Conservation (phyloP, 2,888 invertebrate genomes). For the Acanthosepion lycidas region DNA sequence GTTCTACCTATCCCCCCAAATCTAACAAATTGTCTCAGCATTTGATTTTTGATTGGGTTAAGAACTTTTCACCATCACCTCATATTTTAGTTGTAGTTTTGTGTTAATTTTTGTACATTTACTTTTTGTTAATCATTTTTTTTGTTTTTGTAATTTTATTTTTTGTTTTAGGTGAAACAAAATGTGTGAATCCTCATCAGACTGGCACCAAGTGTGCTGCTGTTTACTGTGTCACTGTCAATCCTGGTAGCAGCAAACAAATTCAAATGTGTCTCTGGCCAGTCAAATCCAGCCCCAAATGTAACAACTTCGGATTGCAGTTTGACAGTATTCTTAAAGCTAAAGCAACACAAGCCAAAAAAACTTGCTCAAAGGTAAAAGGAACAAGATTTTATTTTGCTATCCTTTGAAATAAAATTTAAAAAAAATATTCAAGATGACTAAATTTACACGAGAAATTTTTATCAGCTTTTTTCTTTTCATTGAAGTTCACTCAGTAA, state of each 20-base stretch:
- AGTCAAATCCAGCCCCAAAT: constrained; percentile 49
- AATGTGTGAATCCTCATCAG: constrained; percentile 52
- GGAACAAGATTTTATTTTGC: not conserved
- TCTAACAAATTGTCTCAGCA: too few relatives aligned
- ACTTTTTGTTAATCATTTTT: not conserved
- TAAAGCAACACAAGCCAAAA: constrained; percentile 61
- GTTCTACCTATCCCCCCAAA: too few relatives aligned
- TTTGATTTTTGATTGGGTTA: too few relatives aligned
- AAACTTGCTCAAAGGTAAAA: constrained; percentile 62
- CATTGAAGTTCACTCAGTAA: too few relatives aligned
- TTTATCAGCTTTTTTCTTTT: too few relatives aligned
- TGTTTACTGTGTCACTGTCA: constrained; percentile 57
- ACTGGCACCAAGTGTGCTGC: constrained; percentile 68
- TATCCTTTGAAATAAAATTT: not conserved
- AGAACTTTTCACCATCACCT: too few relatives aligned
- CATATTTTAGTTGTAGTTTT: too few relatives aligned
- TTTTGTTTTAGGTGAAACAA: constrained; percentile 52
- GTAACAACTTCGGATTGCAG: constrained; percentile 52
- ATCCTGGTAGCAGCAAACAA: constrained; percentile 53
- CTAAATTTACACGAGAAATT: too few relatives aligned
- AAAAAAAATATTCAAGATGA: too few relatives aligned
- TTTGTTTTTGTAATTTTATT: not conserved
- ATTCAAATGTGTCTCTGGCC: constrained; percentile 56
- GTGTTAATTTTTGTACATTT: too few relatives aligned
- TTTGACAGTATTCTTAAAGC: constrained; percentile 55